Conservation (phyloP, 2,888 invertebrate genomes). For the Sphecodes monilicornis region DNA sequence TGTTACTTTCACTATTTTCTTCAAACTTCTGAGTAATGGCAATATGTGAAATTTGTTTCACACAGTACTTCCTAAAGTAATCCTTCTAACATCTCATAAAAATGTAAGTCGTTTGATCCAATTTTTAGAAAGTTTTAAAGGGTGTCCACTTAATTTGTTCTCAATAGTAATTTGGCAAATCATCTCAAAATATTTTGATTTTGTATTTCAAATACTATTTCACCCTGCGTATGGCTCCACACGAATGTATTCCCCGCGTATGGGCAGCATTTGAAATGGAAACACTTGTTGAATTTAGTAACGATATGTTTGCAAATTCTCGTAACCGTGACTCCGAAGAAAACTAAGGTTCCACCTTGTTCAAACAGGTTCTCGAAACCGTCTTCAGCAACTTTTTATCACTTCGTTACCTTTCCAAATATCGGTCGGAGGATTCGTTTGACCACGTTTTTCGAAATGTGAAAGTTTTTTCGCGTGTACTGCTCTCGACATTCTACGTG, state of each 20-base stretch:
- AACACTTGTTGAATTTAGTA: slow-evolving; percentile 1
- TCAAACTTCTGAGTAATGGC: too few relatives aligned
- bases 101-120: background rate
- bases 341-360: background rate
- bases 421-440: background rate
- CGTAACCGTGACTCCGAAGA: background rate
- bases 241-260: background rate
- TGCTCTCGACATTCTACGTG: background rate
- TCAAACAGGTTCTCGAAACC: background rate
- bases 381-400: background rate
- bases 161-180: too few relatives aligned
- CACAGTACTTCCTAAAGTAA: too few relatives aligned
- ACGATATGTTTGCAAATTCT: background rate
- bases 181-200: background rate
- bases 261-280: background rate
- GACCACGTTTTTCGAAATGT: background rate
- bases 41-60: too few relatives aligned
- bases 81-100: too few relatives aligned
- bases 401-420: background rate
- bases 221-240: too few relatives aligned
- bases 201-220: background rate
- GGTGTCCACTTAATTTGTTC: background rate
- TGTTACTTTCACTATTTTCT: too few relatives aligned
- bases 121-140: background rate
- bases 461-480: background rate